Evolutionary conservation across 2,113 vertebrate species (phyloP).

Genomic region (Prolemur simus): DNA sequence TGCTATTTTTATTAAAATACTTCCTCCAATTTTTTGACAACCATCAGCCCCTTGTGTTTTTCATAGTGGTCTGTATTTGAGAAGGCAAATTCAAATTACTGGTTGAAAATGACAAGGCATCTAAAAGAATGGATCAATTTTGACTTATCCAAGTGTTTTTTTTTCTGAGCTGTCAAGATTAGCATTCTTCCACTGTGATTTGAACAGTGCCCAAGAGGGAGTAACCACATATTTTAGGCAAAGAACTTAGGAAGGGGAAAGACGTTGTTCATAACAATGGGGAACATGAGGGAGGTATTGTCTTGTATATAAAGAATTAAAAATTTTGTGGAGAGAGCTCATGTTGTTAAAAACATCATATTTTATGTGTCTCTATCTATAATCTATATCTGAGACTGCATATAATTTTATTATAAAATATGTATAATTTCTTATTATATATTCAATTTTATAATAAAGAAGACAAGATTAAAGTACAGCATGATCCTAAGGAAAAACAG

Average conservation of each 20-base stretch:
- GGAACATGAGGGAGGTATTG: neutral
- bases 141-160: slow-evolving; percentile 24
- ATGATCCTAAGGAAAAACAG: neutral
- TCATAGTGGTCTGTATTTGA: slow-evolving; percentile 18
- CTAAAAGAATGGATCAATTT: slow-evolving; percentile 28
- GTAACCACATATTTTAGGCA: neutral
- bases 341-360: neutral
- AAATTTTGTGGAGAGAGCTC: neutral
- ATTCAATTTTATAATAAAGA: neutral
- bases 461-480: neutral
- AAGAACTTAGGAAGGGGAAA: slow-evolving; percentile 1
- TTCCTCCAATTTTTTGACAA: neutral
- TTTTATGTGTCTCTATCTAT: neutral
- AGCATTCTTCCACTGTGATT: slow-evolving; percentile 28
- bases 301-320: neutral
- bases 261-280: neutral
- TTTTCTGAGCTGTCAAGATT: slow-evolving; percentile 49
- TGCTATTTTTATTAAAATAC: neutral
- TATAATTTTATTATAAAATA: neutral
- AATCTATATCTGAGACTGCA: neutral
- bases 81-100: slow-evolving; percentile 37
- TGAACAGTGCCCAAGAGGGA: neutral
- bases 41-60: slow-evolving; percentile 33
- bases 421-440: neutral
- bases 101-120: slow-evolving; percentile 46